Base-by-base conservation (phyloP, 2,888 invertebrate genomes). In the Campoletis raptor region DNA sequence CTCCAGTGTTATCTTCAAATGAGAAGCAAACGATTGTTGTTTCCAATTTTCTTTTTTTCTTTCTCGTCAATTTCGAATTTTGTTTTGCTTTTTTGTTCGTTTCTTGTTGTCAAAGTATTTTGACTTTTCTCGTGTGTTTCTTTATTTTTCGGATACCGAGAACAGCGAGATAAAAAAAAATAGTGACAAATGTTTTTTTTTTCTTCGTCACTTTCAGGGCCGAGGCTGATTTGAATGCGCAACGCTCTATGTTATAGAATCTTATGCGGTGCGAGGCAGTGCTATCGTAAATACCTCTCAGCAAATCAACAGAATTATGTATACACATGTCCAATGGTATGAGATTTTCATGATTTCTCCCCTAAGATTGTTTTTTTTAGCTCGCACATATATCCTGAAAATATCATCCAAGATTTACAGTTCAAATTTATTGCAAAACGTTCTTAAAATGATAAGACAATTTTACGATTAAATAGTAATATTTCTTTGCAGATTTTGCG, bases 1-100 rank as follows among this genome's bases (percentile, higher is more conserved):
- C 94, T 92, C 92, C 94, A 91, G 92, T 92, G 94, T 94, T 92
- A 93, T 94, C 94, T 92, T 93, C 94, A 93, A 93, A 93, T 93
- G 92, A 88, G 93, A 93, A 93, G 92, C 92, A 93, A 92, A 93
- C 87, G 89, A 89, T 91, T 89, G 89, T 91, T 61, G 61, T 61
- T 61, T 61, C 61, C 61, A 61, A 61, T 61, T 61, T 30, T 30
- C 61, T 61, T 57, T 61, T 61, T 61, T 9, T 18, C 12, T 61
- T 30, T 61, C 12, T 61, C 6, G 15, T 61, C 15, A 61, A 61
- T 61, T 61, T 90, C 90, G 90, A 89, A 91, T 89, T 89, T 84
- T 72, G 66, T 82, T 40, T 73, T 67, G 81, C 64, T 82, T 42
- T 77, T 67, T 67, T 61, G 30, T 66, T 45, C 80, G 73, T 57